Evolutionary conservation across 1,140 invertebrate genomes (phyloP).

Genomic region (Anoplolepis gracilipes): DNA sequence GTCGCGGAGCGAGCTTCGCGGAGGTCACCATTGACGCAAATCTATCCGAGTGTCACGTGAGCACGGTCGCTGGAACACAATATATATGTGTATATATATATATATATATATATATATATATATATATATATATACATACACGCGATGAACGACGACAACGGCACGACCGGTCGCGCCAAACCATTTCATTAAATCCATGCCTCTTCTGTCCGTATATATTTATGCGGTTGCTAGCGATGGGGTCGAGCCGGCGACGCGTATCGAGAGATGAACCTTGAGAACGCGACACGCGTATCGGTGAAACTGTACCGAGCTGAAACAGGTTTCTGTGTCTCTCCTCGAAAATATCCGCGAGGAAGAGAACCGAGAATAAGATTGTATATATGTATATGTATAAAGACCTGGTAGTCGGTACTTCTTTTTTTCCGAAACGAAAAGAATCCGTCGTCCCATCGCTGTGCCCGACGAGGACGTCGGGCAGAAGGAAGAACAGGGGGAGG

Average conservation of each 20-base stretch:
- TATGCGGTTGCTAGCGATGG: constrained; percentile 42
- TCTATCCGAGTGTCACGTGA: constrained; percentile 83
- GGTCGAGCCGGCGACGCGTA: not conserved
- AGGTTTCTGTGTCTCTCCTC: not conserved
- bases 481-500: not conserved
- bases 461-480: constrained; percentile 25
- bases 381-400: no score
- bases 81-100: no score
- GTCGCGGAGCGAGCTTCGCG: constrained; percentile 78
- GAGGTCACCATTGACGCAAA: constrained; percentile 85
- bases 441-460: constrained; percentile 21
- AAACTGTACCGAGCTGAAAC: not conserved
- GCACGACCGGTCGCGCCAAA: constrained; percentile 37
- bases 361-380: no score
- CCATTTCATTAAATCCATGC: constrained; percentile 73
- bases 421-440: not conserved
- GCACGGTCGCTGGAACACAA: constrained; percentile 68
- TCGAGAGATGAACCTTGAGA: constrained; percentile 1
- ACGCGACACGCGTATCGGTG: not conserved
- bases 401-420: no score
- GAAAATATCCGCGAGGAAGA: not conserved
- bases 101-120: no score
- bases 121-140: no score
- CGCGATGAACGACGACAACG: constrained; percentile 40
- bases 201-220: constrained; percentile 11